Percentiles rank a stretch among this genome's conserved stretches.
Evolutionary conservation across 2,113 vertebrate genomes (phyloP).

Genomic region (Varanus salvator): DNA sequence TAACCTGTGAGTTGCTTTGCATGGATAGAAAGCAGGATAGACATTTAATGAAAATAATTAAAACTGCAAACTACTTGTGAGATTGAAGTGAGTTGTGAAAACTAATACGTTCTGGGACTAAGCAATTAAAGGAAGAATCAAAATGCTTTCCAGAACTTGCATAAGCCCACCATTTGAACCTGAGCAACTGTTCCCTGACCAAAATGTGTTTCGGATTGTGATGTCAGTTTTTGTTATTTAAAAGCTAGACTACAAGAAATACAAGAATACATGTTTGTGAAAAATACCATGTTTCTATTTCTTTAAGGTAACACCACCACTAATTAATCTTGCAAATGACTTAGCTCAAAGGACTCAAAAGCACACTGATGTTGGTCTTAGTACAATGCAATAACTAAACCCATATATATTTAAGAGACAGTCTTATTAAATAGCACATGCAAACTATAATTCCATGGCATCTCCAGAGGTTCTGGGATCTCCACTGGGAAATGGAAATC

Average conservation of each 20-base stretch:
- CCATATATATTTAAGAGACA: conserved; percentile 11
- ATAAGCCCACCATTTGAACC: background rate
- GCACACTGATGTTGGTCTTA: background rate
- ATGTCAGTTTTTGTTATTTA: background rate
- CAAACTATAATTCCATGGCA: conserved; percentile 9
- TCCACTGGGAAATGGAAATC: conserved; percentile 33
- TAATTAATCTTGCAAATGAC: conserved; percentile 19
- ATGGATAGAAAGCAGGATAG: background rate
- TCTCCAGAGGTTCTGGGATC: conserved; percentile 23
- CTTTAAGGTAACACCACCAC: background rate
- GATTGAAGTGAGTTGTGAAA: background rate
- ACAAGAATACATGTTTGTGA: background rate
- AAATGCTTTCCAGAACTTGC: background rate
- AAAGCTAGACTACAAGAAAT: background rate
- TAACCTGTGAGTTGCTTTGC: background rate
- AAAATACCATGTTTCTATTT: background rate
- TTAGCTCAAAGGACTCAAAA: conserved; percentile 7
- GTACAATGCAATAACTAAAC: conserved; percentile 17
- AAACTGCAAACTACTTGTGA: background rate
- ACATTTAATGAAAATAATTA: background rate
- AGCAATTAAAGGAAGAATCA: background rate
- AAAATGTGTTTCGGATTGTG: background rate
- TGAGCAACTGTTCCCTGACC: background rate
- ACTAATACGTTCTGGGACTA: too few species aligned
- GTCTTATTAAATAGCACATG: conserved; percentile 20